phyloP scores from a whole-genome alignment of 2,113 vertebrate species.

The Dryoscopus gambensis region DNA sequence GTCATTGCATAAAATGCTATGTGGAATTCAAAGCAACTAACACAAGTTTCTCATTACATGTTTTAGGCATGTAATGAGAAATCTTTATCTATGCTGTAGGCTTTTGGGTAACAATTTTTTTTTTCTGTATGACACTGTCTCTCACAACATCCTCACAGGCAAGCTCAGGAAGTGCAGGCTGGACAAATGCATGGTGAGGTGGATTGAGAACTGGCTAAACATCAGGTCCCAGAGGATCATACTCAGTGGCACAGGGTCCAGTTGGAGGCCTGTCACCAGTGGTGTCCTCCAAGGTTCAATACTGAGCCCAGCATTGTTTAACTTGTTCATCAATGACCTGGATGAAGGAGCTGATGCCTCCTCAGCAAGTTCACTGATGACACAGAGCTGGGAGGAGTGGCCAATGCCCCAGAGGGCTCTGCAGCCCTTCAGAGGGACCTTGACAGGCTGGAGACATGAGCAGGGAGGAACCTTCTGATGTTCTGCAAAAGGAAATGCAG shows the following conservation, averaged over 20 bases:
- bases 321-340: neutral
- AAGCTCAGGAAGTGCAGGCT: neutral
- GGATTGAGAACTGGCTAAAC: neutral
- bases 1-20: neutral
- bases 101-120: neutral
- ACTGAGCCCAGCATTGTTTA: neutral
- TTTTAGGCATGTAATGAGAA: neutral
- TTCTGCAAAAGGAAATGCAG: accelerated
- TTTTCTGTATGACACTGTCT: neutral
- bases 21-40: neutral
- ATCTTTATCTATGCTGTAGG: neutral
- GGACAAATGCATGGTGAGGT: neutral
- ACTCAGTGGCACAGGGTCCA: neutral
- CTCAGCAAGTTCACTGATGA: neutral
- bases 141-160: neutral
- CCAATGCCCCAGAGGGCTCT: neutral
- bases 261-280: neutral
- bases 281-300: neutral
- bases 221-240: neutral
- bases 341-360: neutral
- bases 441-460: neutral
- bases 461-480: neutral
- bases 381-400: neutral
- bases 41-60: neutral
- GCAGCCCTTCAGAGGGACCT: neutral